These are phyloP conservation scores for Drosophila pseudoananassae DNA, from an alignment of 1,140 invertebrate genomes.

Conservation along the genomic window DNA sequence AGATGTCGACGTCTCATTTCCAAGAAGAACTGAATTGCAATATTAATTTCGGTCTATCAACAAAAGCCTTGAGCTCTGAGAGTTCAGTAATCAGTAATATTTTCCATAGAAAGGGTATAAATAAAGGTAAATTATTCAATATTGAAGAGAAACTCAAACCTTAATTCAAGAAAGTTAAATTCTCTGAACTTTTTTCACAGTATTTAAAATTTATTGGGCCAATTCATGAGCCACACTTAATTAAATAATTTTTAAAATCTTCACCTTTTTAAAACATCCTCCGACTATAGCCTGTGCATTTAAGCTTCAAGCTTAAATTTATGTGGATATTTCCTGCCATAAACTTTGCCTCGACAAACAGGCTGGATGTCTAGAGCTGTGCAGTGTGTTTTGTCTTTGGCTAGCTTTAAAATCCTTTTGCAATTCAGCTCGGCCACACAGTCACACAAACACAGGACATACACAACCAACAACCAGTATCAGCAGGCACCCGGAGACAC, in stretches of 20 bases:
- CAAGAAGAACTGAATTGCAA: conserved; percentile 15
- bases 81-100: neutral
- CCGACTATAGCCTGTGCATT: conserved; percentile 10
- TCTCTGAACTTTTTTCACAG: too few species aligned
- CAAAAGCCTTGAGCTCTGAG: neutral
- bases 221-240: too few species aligned
- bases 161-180: too few species aligned
- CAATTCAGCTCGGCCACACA: conserved; percentile 10
- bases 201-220: too few species aligned
- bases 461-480: conserved; percentile 1
- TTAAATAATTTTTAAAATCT: neutral
- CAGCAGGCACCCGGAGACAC: conserved; percentile 1
- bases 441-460: neutral
- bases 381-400: conserved; percentile 47
- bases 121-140: neutral
- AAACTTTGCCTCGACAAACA: conserved; percentile 40
- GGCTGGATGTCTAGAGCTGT: conserved; percentile 30
- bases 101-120: too few species aligned
- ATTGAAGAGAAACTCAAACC: too few species aligned
- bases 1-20: conserved; percentile 16
- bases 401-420: conserved; percentile 40
- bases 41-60: conserved; percentile 19
- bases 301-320: conserved; percentile 32
- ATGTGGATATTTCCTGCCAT: conserved; percentile 45
- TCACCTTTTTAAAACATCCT: neutral